Evolutionary conservation across 2,797 vertebrate genomes (phyloP).

Genomic region (Spondyliosoma cantharus): DNA sequence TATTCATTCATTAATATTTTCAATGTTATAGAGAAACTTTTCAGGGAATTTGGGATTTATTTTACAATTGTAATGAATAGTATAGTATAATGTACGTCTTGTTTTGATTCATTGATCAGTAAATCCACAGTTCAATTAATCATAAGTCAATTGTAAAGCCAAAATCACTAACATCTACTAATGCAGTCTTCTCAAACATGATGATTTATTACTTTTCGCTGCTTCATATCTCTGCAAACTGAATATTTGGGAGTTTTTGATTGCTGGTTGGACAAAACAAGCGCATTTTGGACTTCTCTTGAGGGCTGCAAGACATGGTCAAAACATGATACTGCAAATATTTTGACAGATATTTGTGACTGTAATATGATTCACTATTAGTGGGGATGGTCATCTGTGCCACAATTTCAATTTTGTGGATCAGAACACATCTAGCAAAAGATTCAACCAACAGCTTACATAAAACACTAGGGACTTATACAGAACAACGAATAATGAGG

Average conservation of each 20-base stretch:
- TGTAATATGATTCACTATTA: no score
- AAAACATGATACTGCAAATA: no score
- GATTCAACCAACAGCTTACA: not conserved
- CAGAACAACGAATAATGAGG: not conserved
- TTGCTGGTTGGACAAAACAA: slow-evolving; percentile 8
- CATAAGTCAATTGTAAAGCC: not conserved
- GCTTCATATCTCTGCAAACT: not conserved
- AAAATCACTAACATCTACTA: no score
- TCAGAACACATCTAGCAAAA: not conserved
- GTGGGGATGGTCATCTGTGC: no score
- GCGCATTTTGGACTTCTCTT: not conserved
- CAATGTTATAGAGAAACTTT: not conserved
- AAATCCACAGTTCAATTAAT: not conserved
- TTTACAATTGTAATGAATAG: not conserved
- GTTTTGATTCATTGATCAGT: not conserved
- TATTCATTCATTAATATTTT: not conserved
- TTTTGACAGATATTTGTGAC: no score
- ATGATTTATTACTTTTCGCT: not conserved
- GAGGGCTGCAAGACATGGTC: no score
- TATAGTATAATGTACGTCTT: not conserved
- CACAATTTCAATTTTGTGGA: not conserved
- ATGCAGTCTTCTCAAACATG: not conserved
- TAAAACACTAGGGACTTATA: not conserved
- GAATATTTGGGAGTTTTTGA: not conserved
- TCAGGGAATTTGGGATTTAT: not conserved